Conservation (phyloP, 2,797 vertebrate species). For the Pseudotriccus pelzelni region DNA sequence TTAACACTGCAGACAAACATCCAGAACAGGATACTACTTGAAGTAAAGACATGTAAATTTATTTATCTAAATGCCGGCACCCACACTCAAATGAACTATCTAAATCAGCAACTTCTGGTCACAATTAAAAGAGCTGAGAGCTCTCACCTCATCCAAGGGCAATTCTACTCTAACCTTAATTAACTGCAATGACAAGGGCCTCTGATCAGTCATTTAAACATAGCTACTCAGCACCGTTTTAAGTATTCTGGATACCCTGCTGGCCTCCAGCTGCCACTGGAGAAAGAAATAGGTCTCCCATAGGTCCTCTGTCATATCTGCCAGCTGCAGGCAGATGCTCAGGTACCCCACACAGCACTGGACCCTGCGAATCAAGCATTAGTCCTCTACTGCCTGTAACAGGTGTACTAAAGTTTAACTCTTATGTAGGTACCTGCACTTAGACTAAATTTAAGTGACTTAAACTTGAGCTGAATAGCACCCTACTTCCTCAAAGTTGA, state of each 20-base stretch:
- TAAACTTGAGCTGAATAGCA: background rate
- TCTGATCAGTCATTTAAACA: background rate
- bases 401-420: background rate
- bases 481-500: background rate
- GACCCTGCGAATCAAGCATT: background rate
- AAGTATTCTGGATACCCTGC: background rate
- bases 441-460: background rate
- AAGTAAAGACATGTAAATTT: background rate
- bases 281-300: background rate
- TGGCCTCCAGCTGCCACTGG: background rate
- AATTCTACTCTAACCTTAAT: background rate
- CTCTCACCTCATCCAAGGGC: background rate
- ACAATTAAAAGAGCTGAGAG: background rate
- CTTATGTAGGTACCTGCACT: background rate
- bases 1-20: background rate
- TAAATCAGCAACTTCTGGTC: background rate
- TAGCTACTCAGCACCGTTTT: background rate
- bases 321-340: background rate
- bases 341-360: background rate
- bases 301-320: background rate
- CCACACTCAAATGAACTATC: background rate
- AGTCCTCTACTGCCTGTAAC: background rate
- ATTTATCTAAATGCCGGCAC: background rate
- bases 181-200: background rate
- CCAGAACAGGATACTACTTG: background rate